A percentile compares a stretch with the other conserved stretches of the same genome.
Conservation (phyloP, 2,797 vertebrate species). For the Pristis pectinata region DNA sequence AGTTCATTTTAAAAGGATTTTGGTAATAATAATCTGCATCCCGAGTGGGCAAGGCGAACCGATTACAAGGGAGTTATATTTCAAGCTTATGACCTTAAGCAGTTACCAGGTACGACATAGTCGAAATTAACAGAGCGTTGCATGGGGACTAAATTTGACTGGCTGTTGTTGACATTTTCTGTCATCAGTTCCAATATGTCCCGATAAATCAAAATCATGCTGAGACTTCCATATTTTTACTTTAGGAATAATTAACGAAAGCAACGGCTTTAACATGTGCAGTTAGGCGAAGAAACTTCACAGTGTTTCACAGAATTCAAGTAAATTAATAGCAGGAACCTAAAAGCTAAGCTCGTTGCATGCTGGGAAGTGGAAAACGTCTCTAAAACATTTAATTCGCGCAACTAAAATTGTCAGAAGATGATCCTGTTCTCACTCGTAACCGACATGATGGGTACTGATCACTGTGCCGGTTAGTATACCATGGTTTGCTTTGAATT, state of each 20-base stretch:
- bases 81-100: background rate
- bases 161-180: background rate
- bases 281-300: background rate
- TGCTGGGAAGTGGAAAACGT: background rate
- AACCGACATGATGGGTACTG: background rate
- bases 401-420: background rate
- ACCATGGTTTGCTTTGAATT: background rate
- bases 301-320: background rate
- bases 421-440: background rate
- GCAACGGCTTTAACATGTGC: background rate
- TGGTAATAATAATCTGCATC: background rate
- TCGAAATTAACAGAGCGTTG: background rate
- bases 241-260: background rate
- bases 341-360: background rate
- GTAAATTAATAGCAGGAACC: background rate
- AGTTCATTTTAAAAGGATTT: background rate
- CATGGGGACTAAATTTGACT: background rate
- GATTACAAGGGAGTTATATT: background rate
- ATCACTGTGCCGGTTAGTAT: background rate
- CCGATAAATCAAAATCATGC: too few relatives aligned
- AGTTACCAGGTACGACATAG: background rate
- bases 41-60: too few relatives aligned
- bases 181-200: background rate
- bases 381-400: background rate
- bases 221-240: background rate